A percentile compares a stretch with the other conserved stretches of the same genome.
Evolutionary conservation across 2,113 vertebrate genomes (phyloP).

Genomic region (Aspidoscelis tigris): DNA sequence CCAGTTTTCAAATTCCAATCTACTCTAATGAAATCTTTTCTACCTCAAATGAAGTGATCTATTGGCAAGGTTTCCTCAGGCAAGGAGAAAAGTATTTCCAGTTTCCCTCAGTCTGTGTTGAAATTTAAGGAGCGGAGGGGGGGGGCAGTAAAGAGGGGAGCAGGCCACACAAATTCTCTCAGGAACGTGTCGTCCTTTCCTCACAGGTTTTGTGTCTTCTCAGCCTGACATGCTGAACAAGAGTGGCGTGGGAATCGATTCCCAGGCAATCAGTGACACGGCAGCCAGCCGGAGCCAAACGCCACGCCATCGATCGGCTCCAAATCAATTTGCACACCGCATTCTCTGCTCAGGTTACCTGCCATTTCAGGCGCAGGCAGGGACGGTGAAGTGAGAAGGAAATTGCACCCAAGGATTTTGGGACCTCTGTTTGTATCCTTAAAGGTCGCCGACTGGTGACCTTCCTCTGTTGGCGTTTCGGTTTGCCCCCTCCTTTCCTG

Average conservation of each 20-base stretch:
- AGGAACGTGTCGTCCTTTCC: constrained; percentile 70
- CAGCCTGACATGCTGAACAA: constrained; percentile 70
- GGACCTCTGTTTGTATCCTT: constrained; percentile 62
- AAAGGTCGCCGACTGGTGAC: constrained; percentile 33
- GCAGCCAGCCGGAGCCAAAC: constrained; percentile 72
- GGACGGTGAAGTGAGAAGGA: constrained; percentile 73
- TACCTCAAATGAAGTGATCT: not conserved
- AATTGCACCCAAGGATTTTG: constrained; percentile 68
- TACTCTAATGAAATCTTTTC: not conserved
- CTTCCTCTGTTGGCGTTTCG: not conserved
- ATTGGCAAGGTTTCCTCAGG: not conserved
- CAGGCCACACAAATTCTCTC: constrained; percentile 35
- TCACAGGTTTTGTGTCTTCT: constrained; percentile 71
- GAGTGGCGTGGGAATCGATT: constrained; percentile 75
- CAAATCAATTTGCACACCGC: constrained; percentile 79
- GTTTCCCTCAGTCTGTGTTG: constrained; percentile 15
- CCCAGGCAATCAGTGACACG: constrained; percentile 72
- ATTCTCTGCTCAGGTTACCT: constrained; percentile 72
- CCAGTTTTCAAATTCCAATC: not conserved
- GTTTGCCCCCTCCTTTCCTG: not conserved
- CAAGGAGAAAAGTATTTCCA: not conserved
- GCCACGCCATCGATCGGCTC: constrained; percentile 71
- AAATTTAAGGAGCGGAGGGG: not conserved
- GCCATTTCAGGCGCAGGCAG: constrained; percentile 70
- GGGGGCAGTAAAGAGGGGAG: not conserved